Evolutionary conservation across 2,797 vertebrate genomes (phyloP).

Genomic region (Euphonia xanthogaster): DNA sequence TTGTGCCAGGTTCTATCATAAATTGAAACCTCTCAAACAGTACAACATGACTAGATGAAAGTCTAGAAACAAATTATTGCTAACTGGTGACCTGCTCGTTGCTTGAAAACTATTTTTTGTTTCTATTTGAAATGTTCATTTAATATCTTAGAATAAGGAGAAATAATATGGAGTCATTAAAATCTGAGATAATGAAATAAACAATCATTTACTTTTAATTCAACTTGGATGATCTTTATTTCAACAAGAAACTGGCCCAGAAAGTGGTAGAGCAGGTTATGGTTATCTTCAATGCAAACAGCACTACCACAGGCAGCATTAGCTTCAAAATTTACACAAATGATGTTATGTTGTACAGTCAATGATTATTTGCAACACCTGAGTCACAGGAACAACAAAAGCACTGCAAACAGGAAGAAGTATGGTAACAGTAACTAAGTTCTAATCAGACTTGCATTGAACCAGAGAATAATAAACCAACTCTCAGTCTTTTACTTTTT

Average conservation of each 20-base stretch:
- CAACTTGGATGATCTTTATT: not conserved
- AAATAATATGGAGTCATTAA: not conserved
- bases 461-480: not conserved
- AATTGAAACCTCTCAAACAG: not conserved
- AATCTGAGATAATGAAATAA: not conserved
- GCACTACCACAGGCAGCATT: not conserved
- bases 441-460: not conserved
- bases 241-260: not conserved
- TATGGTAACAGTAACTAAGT: not conserved
- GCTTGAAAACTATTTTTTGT: not conserved
- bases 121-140: not conserved
- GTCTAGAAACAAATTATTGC: not conserved
- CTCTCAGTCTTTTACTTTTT: not conserved
- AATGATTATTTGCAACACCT: not conserved
- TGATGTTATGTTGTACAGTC: not conserved
- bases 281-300: not conserved
- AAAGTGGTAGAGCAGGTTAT: not conserved
- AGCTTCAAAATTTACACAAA: not conserved
- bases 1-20: not conserved
- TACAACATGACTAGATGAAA: not conserved
- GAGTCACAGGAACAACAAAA: not conserved
- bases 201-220: not conserved
- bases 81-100: not conserved
- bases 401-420: not conserved
- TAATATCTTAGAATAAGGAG: not conserved